phyloP scores from a whole-genome alignment of 2,113 vertebrate species.

The Brachyhypopomus gauderio region DNA sequence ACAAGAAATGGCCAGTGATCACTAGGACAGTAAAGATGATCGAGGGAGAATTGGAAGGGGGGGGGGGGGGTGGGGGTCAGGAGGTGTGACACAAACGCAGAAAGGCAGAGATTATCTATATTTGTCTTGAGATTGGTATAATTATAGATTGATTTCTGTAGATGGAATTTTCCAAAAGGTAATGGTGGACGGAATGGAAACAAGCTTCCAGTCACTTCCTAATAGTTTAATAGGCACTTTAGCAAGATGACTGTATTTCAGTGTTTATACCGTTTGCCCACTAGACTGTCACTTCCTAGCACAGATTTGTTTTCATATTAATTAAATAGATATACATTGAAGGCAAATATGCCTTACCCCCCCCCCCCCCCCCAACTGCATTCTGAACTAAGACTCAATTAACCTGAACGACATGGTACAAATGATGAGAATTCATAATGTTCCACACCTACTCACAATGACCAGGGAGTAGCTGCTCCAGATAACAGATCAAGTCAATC shows the following conservation, averaged over 20 bases:
- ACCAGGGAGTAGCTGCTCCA: constrained; percentile 46
- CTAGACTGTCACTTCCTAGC: constrained; percentile 65
- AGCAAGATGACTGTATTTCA: constrained; percentile 68
- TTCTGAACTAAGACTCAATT: constrained; percentile 78
- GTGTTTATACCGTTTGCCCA: constrained; percentile 69
- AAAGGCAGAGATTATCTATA: background rate
- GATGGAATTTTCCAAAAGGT: background rate
- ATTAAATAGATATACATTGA: constrained; percentile 75
- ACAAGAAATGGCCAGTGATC: background rate
- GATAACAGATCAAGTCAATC: constrained; percentile 7
- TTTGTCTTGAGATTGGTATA: background rate
- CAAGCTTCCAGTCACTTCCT: constrained; percentile 60
- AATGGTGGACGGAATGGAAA: constrained; percentile 47
- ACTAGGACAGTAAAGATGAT: no score
- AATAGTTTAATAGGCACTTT: constrained; percentile 58
- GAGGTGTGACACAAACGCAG: background rate
- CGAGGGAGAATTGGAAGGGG: background rate
- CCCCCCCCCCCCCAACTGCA: no score
- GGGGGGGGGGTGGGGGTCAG: background rate
- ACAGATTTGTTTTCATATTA: constrained; percentile 65
- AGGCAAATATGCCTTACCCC: constrained; percentile 59
- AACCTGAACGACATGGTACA: constrained; percentile 71
- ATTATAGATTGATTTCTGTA: background rate
- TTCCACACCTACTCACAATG: constrained; percentile 62
- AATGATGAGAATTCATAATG: constrained; percentile 73